A percentile compares a stretch with the other conserved stretches of the same genome.
Evolutionary conservation across 2,888 invertebrate species (phyloP).

Genomic region (Esperia sulphurella): DNA sequence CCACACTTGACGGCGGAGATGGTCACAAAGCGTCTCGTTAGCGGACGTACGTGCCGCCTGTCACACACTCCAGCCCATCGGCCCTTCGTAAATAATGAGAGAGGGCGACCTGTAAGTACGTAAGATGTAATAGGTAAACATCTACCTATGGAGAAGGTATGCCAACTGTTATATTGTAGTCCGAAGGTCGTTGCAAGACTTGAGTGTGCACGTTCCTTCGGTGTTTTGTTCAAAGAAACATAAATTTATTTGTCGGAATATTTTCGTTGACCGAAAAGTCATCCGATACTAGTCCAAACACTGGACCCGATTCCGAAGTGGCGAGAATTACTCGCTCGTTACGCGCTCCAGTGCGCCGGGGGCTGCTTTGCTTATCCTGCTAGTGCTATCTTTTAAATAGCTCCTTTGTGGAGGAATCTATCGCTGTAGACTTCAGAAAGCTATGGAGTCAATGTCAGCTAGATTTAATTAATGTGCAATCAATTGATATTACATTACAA

Average conservation of each 20-base stretch:
- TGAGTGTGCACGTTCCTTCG: too few species aligned
- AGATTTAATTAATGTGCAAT: too few species aligned
- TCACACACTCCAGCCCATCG: conserved; percentile 74
- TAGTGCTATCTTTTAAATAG: conserved; percentile 49
- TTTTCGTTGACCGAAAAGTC: too few species aligned
- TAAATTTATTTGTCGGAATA: too few species aligned
- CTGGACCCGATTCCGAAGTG: too few species aligned
- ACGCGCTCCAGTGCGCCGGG: conserved; percentile 10
- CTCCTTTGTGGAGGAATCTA: conserved; percentile 46
- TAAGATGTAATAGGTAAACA: conserved; percentile 25
- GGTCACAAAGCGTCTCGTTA: conserved; percentile 80
- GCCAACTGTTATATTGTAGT: too few species aligned
- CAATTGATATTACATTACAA: too few species aligned
- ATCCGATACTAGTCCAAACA: too few species aligned
- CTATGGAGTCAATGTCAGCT: conserved; percentile 22
- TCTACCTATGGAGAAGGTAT: conserved; percentile 34
- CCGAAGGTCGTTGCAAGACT: too few species aligned
- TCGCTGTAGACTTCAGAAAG: conserved; percentile 23
- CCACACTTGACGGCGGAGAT: conserved; percentile 63
- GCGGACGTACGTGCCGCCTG: conserved; percentile 73
- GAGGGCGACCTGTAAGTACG: conserved; percentile 53
- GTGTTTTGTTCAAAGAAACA: too few species aligned
- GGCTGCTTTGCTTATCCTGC: conserved; percentile 30
- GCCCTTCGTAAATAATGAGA: conserved; percentile 79
- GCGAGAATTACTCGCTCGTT: conserved; percentile 27